Base-by-base conservation (phyloP, 2,113 vertebrate genomes). In the Pontoporia blainvillei region DNA sequence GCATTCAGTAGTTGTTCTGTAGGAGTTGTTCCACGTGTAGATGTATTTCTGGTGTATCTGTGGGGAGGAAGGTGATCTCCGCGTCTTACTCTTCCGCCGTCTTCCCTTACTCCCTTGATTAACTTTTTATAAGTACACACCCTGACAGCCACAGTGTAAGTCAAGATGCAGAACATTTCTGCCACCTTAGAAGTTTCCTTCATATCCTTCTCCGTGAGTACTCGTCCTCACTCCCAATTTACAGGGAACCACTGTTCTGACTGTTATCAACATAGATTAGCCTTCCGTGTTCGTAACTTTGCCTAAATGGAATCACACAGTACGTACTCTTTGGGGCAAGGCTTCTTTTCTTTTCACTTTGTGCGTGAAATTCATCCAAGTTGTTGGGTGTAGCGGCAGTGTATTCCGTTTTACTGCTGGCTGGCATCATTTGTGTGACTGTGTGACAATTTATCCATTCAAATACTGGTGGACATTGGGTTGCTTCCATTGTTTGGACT, bases 331-430 rank as follows among this genome's bases (percentile, higher is more conserved):
- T 88, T 93, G 72, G 39, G 57, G 3, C 4, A 66, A 86, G 27
- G 0, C 1, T 41, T 64, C 34, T 59, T 90, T 84, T 86, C 5
- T 61, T 49, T 86, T n/a, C 61, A 71, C 29, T 46, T 71, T 61
- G 52, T n/a, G 7, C 46, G 8, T 72, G 49, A 71, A 71, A 57
- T 86, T 61, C 21, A 67, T 15, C 25, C 7, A n/a, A 36, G 29
- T 29, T 39, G 0, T 54, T 75, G 10, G 49, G 66, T 5, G 0
- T 15, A 29, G 31, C 0, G 4, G 4, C 21, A 25, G 0, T 23
- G 27, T 46, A 23, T 87, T 90, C 44, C 59, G 0, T 81, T 57
- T 89, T 67, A 25, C 18, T 44, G 7, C 64, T 14, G 7, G 17
- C 1, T 46, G 17, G 18, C 41, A n/a, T n/a, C 31, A 13, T 69